Evolutionary conservation across 2,113 vertebrate genomes (phyloP).

Genomic region (Heterochromis multidens): DNA sequence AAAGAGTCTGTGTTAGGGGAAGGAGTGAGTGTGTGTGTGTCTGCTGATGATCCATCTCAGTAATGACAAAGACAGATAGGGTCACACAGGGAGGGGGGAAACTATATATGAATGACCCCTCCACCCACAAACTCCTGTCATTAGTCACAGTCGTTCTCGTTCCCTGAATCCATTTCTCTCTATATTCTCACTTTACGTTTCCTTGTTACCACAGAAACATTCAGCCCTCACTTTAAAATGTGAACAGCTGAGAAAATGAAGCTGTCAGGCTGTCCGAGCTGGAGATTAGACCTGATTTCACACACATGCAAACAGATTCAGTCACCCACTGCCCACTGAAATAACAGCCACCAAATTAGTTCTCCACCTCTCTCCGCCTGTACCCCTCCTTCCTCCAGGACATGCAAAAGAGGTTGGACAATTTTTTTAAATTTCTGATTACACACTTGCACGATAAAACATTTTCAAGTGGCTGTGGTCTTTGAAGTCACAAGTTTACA

Average conservation of each 20-base stretch:
- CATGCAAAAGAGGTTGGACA: neutral
- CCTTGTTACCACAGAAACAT: conserved; percentile 46
- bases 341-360: conserved; percentile 31
- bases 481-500: conserved; percentile 25
- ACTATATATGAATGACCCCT: conserved; percentile 64
- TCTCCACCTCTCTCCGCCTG: neutral
- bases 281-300: neutral
- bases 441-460: neutral
- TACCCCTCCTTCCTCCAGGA: neutral
- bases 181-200: neutral
- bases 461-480: conserved; percentile 9
- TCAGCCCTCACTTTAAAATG: conserved; percentile 3
- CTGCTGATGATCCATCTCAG: conserved; percentile 60
- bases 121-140: conserved; percentile 42
- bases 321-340: neutral
- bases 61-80: conserved; percentile 50
- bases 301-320: neutral
- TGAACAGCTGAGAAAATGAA: conserved; percentile 60
- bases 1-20: conserved; percentile 2
- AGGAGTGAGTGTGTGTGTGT: conserved; percentile 11
- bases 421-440: neutral
- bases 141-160: conserved; percentile 48
- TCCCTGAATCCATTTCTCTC: neutral
- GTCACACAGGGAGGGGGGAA: conserved; percentile 61
- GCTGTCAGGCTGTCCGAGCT: conserved; percentile 21